These are phyloP conservation scores for Myzus persicae DNA, from an alignment of 1,140 invertebrate species.

Conservation along the genomic window DNA sequence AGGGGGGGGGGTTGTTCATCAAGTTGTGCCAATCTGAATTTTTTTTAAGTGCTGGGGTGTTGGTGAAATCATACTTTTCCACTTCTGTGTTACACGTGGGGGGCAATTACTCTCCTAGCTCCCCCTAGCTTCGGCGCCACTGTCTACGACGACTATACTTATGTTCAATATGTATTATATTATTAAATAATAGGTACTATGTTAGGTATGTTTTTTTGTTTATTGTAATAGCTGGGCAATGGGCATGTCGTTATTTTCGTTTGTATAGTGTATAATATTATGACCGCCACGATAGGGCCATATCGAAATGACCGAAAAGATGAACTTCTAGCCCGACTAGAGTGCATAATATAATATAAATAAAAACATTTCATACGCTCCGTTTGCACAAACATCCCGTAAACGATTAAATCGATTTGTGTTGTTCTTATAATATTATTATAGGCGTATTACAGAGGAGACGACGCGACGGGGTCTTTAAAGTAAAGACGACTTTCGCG, in stretches of 20 bases:
- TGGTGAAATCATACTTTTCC: neutral
- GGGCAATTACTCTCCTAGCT: neutral
- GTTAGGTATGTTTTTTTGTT: too few species aligned
- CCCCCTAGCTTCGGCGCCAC: too few species aligned
- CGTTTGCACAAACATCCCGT: neutral
- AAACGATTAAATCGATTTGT: neutral
- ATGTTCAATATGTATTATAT: too few species aligned
- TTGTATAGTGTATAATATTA: too few species aligned
- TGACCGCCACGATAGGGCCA: neutral
- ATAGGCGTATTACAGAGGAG: neutral
- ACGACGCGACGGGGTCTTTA: neutral
- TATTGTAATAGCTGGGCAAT: too few species aligned
- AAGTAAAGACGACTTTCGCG: neutral
- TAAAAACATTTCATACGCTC: neutral
- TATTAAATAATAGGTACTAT: too few species aligned
- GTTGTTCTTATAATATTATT: neutral
- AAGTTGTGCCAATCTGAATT: too few species aligned
- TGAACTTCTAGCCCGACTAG: neutral
- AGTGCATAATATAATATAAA: too few species aligned
- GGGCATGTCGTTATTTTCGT: neutral
- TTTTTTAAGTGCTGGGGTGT: too few species aligned
- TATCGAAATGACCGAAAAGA: neutral
- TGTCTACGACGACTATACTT: too few species aligned
- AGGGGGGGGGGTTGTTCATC: neutral
- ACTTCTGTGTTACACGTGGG: neutral